A percentile compares a stretch with the other conserved stretches of the same genome.
phyloP scores from a whole-genome alignment of 2,113 vertebrate genomes.

The Paramisgurnus dabryanus region DNA sequence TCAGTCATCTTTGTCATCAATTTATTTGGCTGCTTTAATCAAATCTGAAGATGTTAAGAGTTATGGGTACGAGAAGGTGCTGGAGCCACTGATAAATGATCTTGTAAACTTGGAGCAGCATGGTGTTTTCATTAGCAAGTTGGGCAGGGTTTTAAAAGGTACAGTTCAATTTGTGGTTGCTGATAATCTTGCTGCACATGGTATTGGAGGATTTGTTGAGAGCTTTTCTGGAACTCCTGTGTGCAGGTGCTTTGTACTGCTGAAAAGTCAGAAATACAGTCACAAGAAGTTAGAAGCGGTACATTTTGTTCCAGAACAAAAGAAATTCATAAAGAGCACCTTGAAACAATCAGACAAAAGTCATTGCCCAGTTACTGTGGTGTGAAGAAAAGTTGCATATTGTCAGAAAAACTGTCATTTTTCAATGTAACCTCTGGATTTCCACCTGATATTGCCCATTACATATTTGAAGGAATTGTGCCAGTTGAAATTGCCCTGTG shows the following conservation, averaged over 20 bases:
- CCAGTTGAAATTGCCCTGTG: background rate
- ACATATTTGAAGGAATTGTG: background rate
- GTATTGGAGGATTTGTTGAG: slow-evolving; percentile 42
- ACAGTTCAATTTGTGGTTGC: slow-evolving; percentile 42
- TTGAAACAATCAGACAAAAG: background rate
- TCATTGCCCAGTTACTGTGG: background rate
- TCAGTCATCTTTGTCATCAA: too few relatives aligned
- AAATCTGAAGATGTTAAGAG: background rate
- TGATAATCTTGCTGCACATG: slow-evolving; percentile 47
- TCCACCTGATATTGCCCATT: background rate
- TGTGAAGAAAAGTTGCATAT: background rate
- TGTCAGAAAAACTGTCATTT: background rate
- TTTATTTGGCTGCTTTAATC: background rate
- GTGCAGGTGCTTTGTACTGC: slow-evolving; percentile 48
- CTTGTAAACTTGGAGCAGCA: slow-evolving; percentile 45
- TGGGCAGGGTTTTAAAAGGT: slow-evolving; percentile 38
- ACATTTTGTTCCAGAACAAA: background rate
- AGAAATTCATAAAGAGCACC: background rate
- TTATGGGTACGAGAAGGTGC: background rate
- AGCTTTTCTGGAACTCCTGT: slow-evolving; percentile 1
- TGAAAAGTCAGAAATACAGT: background rate
- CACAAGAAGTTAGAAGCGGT: background rate
- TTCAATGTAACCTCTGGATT: background rate
- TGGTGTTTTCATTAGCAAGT: slow-evolving; percentile 39
- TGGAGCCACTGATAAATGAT: slow-evolving; percentile 17